Percentiles rank a stretch among this genome's conserved stretches.
Conservation (phyloP, 1,140 invertebrate genomes). For the Drosophila nannoptera region DNA sequence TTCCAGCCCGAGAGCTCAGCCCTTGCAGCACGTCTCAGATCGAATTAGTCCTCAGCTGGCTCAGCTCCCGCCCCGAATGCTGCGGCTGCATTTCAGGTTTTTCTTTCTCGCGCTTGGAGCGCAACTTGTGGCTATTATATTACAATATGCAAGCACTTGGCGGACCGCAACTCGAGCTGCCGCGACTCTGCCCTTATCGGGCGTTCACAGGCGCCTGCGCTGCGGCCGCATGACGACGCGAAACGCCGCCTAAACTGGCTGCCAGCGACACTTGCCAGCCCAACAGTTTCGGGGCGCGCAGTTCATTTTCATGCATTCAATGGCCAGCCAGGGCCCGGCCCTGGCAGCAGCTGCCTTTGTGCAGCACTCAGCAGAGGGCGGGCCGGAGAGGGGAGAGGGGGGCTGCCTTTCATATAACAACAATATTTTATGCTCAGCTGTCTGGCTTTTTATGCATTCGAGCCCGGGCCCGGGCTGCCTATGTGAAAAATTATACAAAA, state of each 20-base stretch:
- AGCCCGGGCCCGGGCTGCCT: conserved; percentile 52
- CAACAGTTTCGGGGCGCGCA: conserved; percentile 40
- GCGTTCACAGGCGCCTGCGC: conserved; percentile 55
- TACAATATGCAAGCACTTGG: conserved; percentile 14
- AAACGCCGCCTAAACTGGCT: conserved; percentile 67
- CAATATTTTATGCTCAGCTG: conserved; percentile 76
- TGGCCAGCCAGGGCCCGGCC: conserved; percentile 44
- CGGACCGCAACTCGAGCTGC: conserved; percentile 2
- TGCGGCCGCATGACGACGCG: conserved; percentile 52
- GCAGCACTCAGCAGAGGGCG: neutral
- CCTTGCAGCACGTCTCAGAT: neutral
- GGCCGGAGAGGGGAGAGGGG: neutral
- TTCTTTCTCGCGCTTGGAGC: neutral
- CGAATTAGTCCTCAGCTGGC: too few relatives aligned
- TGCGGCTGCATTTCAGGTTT: neutral
- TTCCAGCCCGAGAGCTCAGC: neutral
- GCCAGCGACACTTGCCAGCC: conserved; percentile 62
- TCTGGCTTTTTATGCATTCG: conserved; percentile 76
- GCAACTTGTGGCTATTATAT: conserved; percentile 20
- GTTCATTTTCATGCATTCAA: conserved; percentile 75
- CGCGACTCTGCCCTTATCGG: conserved; percentile 52
- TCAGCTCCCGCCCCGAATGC: too few relatives aligned
- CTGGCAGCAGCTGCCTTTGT: conserved; percentile 36
- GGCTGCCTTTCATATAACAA: conserved; percentile 75
- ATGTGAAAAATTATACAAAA: conserved; percentile 75